Evolutionary conservation across 1,140 invertebrate species (phyloP).

Genomic region (Drosophila tropicalis): DNA sequence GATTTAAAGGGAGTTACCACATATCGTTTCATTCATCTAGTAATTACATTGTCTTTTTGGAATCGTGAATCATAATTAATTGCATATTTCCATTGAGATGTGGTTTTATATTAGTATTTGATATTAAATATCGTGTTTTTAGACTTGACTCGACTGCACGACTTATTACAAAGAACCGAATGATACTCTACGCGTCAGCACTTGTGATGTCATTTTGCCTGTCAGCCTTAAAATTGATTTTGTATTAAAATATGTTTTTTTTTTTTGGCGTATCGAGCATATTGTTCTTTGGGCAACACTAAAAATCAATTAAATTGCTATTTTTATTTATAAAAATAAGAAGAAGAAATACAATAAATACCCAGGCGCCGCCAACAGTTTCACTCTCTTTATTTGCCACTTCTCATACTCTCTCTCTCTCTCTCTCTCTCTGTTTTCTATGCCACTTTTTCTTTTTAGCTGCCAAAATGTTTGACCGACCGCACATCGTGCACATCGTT

Average conservation of each 20-base stretch:
- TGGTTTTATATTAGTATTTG: too few species aligned
- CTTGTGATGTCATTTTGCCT: slow-evolving; percentile 55
- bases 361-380: slow-evolving; percentile 41
- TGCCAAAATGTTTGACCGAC: slow-evolving; percentile 64
- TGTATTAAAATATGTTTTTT: slow-evolving; percentile 47
- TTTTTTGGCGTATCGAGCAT: slow-evolving; percentile 33
- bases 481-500: slow-evolving; percentile 52
- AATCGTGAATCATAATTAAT: too few species aligned
- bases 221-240: slow-evolving; percentile 56
- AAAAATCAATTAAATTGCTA: slow-evolving; percentile 68
- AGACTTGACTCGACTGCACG: too few species aligned
- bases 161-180: too few species aligned
- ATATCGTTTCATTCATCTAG: too few species aligned
- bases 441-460: slow-evolving; percentile 17
- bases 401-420: slow-evolving; percentile 3
- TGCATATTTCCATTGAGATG: too few species aligned
- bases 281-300: slow-evolving; percentile 43
- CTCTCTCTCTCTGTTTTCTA: slow-evolving; percentile 17
- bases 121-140: too few species aligned
- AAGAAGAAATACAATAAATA: slow-evolving; percentile 16
- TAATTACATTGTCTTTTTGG: too few species aligned
- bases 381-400: not conserved
- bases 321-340: slow-evolving; percentile 50
- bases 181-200: not conserved
- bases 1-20: too few species aligned